phyloP scores from a whole-genome alignment of 2,888 invertebrate species.

The Prosapia bicincta region DNA sequence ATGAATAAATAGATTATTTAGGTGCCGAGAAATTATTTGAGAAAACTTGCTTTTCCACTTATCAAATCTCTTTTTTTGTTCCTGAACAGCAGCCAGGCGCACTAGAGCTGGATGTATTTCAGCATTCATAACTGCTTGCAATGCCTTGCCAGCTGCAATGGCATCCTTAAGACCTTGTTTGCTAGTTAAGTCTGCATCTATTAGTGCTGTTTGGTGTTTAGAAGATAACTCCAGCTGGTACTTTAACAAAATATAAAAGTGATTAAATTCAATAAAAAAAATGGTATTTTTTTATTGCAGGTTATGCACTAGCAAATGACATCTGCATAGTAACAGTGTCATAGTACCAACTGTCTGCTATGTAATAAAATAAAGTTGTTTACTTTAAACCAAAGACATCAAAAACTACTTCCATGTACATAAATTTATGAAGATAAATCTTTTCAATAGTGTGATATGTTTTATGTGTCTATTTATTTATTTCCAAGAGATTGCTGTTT shows the following conservation, averaged over 20 bases:
- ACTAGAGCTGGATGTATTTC: slow-evolving; percentile 61
- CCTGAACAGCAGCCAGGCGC: slow-evolving; percentile 71
- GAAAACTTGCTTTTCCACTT: slow-evolving; percentile 77
- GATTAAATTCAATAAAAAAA: no score
- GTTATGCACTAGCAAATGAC: no score
- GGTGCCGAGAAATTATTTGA: slow-evolving; percentile 78
- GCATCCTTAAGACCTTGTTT: slow-evolving; percentile 59
- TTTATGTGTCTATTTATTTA: no score
- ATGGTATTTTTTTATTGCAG: no score
- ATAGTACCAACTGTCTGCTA: no score
- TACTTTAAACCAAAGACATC: no score
- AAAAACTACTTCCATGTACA: no score
- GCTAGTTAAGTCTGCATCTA: slow-evolving; percentile 68
- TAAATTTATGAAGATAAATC: no score
- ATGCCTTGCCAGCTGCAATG: slow-evolving; percentile 66
- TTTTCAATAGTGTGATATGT: no score
- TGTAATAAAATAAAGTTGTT: no score
- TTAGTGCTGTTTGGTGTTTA: slow-evolving; percentile 62
- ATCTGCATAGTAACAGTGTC: no score
- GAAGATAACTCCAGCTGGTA: slow-evolving; percentile 66
- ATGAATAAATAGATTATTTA: slow-evolving; percentile 94
- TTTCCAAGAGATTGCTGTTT: no score
- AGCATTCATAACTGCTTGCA: slow-evolving; percentile 70
- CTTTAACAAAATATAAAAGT: slow-evolving; percentile 45
- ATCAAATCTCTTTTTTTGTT: slow-evolving; percentile 74